Evolutionary conservation across 2,888 invertebrate species (phyloP).

Genomic region (Eilema caniola): DNA sequence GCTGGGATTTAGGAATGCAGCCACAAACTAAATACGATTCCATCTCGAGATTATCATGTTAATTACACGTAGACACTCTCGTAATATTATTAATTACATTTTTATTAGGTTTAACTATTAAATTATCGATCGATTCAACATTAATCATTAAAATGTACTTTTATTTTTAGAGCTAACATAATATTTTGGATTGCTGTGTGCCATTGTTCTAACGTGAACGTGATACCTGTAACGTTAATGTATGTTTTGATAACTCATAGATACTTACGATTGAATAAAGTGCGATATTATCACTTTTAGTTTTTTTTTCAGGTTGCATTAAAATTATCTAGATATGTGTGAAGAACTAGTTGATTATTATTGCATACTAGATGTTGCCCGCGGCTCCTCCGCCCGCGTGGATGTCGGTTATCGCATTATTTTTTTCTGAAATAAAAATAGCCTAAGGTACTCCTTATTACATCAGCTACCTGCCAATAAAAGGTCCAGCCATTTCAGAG

Average conservation of each 20-base stretch:
- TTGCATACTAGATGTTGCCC: too few relatives aligned
- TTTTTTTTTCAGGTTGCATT: too few relatives aligned
- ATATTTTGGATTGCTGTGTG: not conserved
- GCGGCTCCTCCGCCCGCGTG: too few relatives aligned
- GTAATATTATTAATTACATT: conserved; percentile 15
- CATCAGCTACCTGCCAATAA: too few relatives aligned
- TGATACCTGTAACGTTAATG: not conserved
- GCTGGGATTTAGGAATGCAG: conserved; percentile 26
- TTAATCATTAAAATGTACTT: conserved; percentile 21
- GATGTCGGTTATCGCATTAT: too few relatives aligned
- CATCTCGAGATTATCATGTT: conserved; percentile 18
- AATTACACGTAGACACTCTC: conserved; percentile 2
- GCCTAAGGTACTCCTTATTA: too few relatives aligned
- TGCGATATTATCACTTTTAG: not conserved
- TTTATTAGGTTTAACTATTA: conserved; percentile 15
- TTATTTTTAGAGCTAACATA: conserved; percentile 1
- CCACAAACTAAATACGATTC: conserved; percentile 33
- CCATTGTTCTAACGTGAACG: not conserved
- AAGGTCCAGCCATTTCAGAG: too few relatives aligned
- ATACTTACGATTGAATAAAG: not conserved
- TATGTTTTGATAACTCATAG: too few relatives aligned
- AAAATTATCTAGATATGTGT: too few relatives aligned
- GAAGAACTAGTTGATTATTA: too few relatives aligned
- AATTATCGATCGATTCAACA: conserved; percentile 11
- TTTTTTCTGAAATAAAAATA: too few relatives aligned